Conservation (phyloP, 2,888 invertebrate species). For the Noctua janthina region DNA sequence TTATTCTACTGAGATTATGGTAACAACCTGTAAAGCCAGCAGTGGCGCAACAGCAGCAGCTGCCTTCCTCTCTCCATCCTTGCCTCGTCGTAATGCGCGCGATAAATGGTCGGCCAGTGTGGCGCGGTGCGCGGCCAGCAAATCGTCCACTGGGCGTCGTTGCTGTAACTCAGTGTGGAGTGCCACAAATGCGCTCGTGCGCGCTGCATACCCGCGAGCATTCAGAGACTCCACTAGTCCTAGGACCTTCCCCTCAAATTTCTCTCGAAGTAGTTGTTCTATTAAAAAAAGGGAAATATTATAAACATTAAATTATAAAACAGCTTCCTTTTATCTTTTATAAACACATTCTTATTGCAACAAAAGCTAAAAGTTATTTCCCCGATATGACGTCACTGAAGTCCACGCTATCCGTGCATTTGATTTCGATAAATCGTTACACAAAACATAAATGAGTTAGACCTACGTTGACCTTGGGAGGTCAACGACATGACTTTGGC, state of each 20-base stretch:
- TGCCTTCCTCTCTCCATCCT: slow-evolving; percentile 94
- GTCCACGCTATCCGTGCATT: not conserved
- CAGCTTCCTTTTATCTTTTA: not conserved
- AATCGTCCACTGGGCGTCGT: slow-evolving; percentile 93
- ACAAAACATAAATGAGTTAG: not conserved
- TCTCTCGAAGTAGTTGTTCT: slow-evolving; percentile 90
- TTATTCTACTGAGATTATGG: no score
- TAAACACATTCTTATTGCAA: not conserved
- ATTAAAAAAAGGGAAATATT: slow-evolving; percentile 27
- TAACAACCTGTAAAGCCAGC: slow-evolving; percentile 94
- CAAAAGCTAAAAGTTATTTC: not conserved
- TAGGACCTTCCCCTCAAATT: slow-evolving; percentile 95
- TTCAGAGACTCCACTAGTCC: slow-evolving; percentile 96
- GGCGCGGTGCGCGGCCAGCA: slow-evolving; percentile 93
- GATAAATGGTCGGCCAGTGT: slow-evolving; percentile 96
- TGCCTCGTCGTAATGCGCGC: slow-evolving; percentile 95
- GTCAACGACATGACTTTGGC: slow-evolving; percentile 31
- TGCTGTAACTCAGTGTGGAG: slow-evolving; percentile 93
- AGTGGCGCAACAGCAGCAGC: slow-evolving; percentile 95
- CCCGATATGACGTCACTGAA: not conserved
- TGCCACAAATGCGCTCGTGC: slow-evolving; percentile 93
- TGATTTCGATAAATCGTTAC: not conserved
- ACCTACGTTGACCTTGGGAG: not conserved
- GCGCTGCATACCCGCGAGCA: slow-evolving; percentile 96
- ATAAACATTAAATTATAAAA: not conserved